phyloP scores from a whole-genome alignment of 2,888 invertebrate genomes.

The Salticus scenicus region DNA sequence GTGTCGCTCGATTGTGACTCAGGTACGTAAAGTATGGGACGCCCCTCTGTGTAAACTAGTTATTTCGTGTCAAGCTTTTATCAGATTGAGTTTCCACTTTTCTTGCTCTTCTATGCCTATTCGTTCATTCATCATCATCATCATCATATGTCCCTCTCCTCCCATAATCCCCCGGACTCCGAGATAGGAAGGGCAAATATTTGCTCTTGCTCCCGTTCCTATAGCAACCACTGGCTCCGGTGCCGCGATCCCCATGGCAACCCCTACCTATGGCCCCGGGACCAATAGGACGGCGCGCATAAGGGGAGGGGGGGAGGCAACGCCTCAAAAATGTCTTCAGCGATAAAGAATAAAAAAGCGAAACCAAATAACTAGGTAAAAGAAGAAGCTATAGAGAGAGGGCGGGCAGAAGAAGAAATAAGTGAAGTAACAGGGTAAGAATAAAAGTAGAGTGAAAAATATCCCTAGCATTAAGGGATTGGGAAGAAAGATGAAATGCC shows the following conservation, averaged over 20 bases:
- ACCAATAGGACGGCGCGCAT: slow-evolving; percentile 58
- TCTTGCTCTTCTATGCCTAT: slow-evolving; percentile 45
- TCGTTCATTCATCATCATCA: slow-evolving; percentile 68
- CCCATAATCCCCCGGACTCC: slow-evolving; percentile 68
- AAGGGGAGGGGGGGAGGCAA: slow-evolving; percentile 33
- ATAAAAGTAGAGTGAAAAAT: slow-evolving; percentile 65
- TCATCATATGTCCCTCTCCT: slow-evolving; percentile 68
- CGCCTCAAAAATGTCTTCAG: slow-evolving; percentile 43
- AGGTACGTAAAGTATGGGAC: slow-evolving; percentile 53
- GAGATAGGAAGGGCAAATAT: slow-evolving; percentile 69
- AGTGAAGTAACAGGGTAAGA: slow-evolving; percentile 52
- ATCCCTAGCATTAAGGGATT: slow-evolving; percentile 62
- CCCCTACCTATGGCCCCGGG: slow-evolving; percentile 65
- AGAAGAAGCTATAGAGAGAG: slow-evolving; percentile 30
- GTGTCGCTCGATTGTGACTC: slow-evolving; percentile 49
- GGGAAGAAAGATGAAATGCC: slow-evolving; percentile 63
- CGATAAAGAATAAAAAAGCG: slow-evolving; percentile 18
- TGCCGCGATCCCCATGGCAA: slow-evolving; percentile 63
- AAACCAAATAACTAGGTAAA: slow-evolving; percentile 57
- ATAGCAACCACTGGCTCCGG: slow-evolving; percentile 63
- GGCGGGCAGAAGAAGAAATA: slow-evolving; percentile 36
- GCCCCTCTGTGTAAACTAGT: slow-evolving; percentile 68
- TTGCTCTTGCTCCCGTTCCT: slow-evolving; percentile 67
- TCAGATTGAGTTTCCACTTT: slow-evolving; percentile 70
- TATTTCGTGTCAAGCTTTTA: slow-evolving; percentile 70